Evolutionary conservation across 2,888 invertebrate genomes (phyloP), one percentile per base, ranked within the genome.

Genomic region (Synergus gifuensis): DNA sequence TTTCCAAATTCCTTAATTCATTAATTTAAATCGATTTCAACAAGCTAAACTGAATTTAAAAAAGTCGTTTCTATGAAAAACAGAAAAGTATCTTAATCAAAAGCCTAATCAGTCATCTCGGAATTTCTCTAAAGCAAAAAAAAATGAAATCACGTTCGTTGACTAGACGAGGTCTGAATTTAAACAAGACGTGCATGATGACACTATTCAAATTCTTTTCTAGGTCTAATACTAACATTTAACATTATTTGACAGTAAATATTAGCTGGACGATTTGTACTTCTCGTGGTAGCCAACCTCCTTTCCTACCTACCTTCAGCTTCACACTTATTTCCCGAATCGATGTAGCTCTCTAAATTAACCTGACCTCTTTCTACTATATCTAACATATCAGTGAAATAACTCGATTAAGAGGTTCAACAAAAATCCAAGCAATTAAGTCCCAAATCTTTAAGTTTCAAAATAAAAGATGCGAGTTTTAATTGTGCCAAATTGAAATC

Each of bases 121-220:
- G 78, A 77, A 76, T 79, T 81, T 76, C 40, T 64, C 14, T 42
- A 63, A 82, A 86, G 84, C 88, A 87, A 88, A 89, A 87, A 87
- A 86, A 82, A 80, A 81, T 86, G 83, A 87, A 87, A 86, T 86
- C 87, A 87, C 87, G 87, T 82, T 87, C 86, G 85, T 85, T 83
- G 82, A 84, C 83, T 85, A 84, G 78, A 84, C 87, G 85, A 84
- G 87, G 81, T 66, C 84, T 86, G 89, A 87, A 89, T 89, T 89
- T 87, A 86, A 89, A 86, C 84, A 82, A 84, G 82, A 80, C 79
- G 18, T 11, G 46, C 73, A n/a, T 80, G 67, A 83, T 85, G 87
- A 85, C 87, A 88, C 86, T 87, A 88, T 88, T 89, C 87, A 82
- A 79, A 82, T 77, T 81, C 79, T 79, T 76, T 76, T 79, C 0